These are phyloP conservation scores for Cinara cedri DNA, from an alignment of 2,888 invertebrate species.

Conservation along the genomic window DNA sequence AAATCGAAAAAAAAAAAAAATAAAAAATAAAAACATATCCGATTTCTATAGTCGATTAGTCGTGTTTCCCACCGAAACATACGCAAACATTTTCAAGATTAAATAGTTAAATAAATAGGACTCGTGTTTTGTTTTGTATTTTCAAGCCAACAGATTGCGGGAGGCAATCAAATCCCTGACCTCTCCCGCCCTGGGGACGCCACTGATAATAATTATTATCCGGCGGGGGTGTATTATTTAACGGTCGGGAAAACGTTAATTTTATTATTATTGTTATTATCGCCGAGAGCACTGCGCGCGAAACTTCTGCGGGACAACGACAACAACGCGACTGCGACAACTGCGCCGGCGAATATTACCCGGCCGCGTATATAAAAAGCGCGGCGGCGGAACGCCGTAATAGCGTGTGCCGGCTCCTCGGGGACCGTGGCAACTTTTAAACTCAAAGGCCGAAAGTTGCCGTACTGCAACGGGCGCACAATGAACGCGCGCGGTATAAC, in stretches of 20 bases:
- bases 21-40: too few relatives aligned
- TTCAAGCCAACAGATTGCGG: too few relatives aligned
- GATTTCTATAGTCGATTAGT: too few relatives aligned
- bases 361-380: slow-evolving; percentile 15
- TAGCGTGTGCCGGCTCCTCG: not conserved
- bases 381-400: not conserved
- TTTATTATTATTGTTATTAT: slow-evolving; percentile 10
- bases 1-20: too few relatives aligned
- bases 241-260: slow-evolving; percentile 31
- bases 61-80: too few relatives aligned
- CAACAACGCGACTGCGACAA: not conserved
- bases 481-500: slow-evolving; percentile 25
- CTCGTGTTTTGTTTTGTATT: too few relatives aligned
- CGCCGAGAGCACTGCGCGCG: not conserved
- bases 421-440: slow-evolving; percentile 47
- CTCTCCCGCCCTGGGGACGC: too few relatives aligned
- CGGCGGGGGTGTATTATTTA: slow-evolving; percentile 9
- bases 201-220: slow-evolving; percentile 4
- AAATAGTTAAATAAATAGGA: too few relatives aligned
- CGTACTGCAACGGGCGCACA: slow-evolving; percentile 17
- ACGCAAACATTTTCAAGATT: too few relatives aligned
- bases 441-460: slow-evolving; percentile 40
- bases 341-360: not conserved
- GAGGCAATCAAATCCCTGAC: too few relatives aligned
- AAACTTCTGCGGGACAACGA: not conserved